Conservation (phyloP, 2,888 invertebrate species). For the Plagiodera versicolora region DNA sequence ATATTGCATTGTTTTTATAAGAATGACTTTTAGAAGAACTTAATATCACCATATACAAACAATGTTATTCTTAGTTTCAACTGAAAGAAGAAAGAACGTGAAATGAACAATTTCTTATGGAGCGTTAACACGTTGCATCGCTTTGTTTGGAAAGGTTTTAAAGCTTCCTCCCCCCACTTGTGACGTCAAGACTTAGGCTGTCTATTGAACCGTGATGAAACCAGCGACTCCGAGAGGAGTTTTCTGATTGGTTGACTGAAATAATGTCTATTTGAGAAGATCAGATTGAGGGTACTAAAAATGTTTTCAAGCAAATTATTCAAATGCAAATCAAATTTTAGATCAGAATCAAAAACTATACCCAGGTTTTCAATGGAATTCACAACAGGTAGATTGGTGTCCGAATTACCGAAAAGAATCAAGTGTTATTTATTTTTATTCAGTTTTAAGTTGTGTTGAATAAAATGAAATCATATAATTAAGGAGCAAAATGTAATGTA, state of each 20-base stretch:
- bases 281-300: neutral
- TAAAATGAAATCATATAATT: no score
- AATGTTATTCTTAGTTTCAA: no score
- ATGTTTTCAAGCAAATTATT: neutral
- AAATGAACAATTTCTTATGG: no score
- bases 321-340: neutral
- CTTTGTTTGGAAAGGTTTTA: no score
- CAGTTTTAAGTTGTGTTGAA: neutral
- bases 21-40: no score
- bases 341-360: neutral
- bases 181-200: no score
- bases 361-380: constrained; percentile 5
- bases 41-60: no score
- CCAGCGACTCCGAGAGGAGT: neutral
- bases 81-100: no score
- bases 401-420: neutral
- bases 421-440: neutral
- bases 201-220: neutral
- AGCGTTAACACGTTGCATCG: no score
- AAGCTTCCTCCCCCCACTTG: no score
- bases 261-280: neutral
- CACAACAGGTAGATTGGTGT: constrained; percentile 6
- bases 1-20: no score
- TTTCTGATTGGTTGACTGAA: neutral
- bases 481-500: no score